phyloP scores from a whole-genome alignment of 1,140 invertebrate species.

The Liolophura sinensis region DNA sequence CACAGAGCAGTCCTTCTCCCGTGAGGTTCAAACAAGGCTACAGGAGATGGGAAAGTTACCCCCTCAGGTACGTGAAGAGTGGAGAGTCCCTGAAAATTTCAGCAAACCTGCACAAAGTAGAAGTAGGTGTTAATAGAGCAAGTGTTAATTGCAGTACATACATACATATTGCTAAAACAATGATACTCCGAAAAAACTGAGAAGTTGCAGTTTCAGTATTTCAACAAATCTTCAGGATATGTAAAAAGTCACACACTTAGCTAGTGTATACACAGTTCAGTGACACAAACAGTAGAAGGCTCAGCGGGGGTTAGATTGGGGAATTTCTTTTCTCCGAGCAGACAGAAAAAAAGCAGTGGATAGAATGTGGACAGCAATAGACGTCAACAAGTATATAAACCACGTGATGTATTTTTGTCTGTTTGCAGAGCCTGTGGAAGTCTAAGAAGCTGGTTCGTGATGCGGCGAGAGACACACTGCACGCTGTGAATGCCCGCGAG shows the following conservation, averaged over 20 bases:
- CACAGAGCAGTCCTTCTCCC: constrained; percentile 63
- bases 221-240: no score
- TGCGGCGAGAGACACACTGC: constrained; percentile 57
- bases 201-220: no score
- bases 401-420: background rate
- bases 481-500: constrained; percentile 64
- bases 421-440: constrained; percentile 61
- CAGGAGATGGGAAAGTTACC: constrained; percentile 43
- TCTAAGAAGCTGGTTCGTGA: constrained; percentile 64
- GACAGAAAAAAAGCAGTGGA: no score
- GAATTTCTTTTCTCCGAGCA: background rate
- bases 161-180: no score
- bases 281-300: background rate
- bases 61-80: constrained; percentile 29
- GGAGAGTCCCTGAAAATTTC: constrained; percentile 9
- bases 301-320: background rate
- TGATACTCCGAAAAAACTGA: no score
- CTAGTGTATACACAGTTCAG: no score
- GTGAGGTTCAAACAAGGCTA: constrained; percentile 60
- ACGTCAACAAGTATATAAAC: background rate
- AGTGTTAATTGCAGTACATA: no score
- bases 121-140: background rate
- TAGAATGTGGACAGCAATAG: background rate
- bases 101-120: constrained; percentile 1
- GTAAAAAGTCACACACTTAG: no score